Percentiles rank a stretch among this genome's conserved stretches.
phyloP scores from a whole-genome alignment of 2,113 vertebrate genomes.

The Prolemur simus region DNA sequence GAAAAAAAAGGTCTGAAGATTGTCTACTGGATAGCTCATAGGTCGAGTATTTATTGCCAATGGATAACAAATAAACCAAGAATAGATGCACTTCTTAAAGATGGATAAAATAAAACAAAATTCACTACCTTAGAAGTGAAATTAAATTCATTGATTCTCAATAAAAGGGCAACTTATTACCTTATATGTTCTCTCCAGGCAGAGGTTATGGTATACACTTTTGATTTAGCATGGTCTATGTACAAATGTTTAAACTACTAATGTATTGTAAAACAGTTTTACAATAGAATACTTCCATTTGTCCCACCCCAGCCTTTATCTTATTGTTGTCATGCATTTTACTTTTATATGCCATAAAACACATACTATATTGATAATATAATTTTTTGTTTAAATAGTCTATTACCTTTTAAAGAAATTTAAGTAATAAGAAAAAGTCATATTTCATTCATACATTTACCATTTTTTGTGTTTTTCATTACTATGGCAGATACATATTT shows the following conservation, averaged over 20 bases:
- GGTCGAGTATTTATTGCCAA: background rate
- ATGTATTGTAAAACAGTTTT: background rate
- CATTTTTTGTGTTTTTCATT: background rate
- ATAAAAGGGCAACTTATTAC: background rate
- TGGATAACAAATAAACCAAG: background rate
- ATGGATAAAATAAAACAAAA: background rate
- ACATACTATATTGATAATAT: background rate
- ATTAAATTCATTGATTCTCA: background rate
- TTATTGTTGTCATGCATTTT: background rate
- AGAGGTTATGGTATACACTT: background rate
- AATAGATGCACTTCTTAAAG: background rate
- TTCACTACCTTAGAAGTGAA: background rate
- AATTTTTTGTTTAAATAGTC: background rate
- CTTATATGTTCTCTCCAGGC: background rate
- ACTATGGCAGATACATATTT: background rate
- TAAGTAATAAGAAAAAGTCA: background rate
- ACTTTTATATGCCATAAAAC: background rate
- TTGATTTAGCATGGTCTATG: background rate
- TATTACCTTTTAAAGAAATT: background rate
- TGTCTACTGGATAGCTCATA: accelerated
- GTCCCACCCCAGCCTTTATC: background rate
- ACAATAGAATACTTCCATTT: background rate
- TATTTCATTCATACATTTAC: background rate
- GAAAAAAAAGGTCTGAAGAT: background rate
- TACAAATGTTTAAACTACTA: background rate